These are phyloP conservation scores for Pterostichus niger DNA, from an alignment of 2,888 invertebrate genomes.

Conservation along the genomic window DNA sequence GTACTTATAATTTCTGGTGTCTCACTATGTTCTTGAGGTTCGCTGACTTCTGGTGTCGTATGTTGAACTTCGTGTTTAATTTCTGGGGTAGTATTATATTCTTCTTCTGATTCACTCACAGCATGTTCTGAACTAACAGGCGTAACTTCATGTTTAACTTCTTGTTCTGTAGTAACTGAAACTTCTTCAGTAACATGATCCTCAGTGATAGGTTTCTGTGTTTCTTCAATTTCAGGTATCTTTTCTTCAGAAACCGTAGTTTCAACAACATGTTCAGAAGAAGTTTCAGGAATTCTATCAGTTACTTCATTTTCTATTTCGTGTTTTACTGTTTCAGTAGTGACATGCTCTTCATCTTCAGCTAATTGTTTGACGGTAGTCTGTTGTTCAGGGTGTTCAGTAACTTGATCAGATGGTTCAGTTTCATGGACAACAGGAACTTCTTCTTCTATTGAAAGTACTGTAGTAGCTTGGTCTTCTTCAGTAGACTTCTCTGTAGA, in stretches of 20 bases:
- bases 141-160: constrained; percentile 34
- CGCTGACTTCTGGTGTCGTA: background rate
- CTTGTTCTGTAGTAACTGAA: constrained; percentile 29
- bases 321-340: constrained; percentile 54
- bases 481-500: constrained; percentile 33
- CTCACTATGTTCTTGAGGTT: constrained; percentile 11
- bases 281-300: constrained; percentile 43
- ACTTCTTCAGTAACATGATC: constrained; percentile 60
- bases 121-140: background rate
- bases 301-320: constrained; percentile 60
- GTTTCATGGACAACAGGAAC: constrained; percentile 21
- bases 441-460: constrained; percentile 18
- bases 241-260: constrained; percentile 67
- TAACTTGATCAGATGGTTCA: constrained; percentile 48
- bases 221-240: constrained; percentile 61
- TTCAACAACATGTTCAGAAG: constrained; percentile 54
- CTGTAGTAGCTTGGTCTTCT: constrained; percentile 34
- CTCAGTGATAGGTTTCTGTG: constrained; percentile 59
- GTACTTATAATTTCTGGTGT: constrained; percentile 14
- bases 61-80: constrained; percentile 15
- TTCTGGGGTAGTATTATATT: constrained; percentile 9
- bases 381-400: constrained; percentile 54
- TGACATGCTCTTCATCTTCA: constrained; percentile 9
- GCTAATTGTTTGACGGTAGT: constrained; percentile 9
- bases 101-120: background rate